Conservation (phyloP, 2,888 invertebrate genomes). For the Spatulosminthurus flaviceps region DNA sequence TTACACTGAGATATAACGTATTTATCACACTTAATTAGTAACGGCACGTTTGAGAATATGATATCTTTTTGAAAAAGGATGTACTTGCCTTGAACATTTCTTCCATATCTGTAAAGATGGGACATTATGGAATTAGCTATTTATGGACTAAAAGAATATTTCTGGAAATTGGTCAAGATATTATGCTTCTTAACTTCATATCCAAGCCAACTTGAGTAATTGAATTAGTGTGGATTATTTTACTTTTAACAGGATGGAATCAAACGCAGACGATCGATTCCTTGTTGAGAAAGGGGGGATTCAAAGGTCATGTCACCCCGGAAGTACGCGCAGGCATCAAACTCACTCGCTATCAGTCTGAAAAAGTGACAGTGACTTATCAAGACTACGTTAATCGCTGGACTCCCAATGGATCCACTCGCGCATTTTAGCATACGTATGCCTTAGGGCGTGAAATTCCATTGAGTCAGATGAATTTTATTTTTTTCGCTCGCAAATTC, state of each 20-base stretch:
- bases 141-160: too few relatives aligned
- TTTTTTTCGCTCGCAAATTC: slow-evolving; percentile 29
- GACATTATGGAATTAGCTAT: too few relatives aligned
- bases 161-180: too few relatives aligned
- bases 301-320: slow-evolving; percentile 87
- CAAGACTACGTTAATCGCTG: slow-evolving; percentile 68
- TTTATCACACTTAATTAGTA: too few relatives aligned
- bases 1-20: too few relatives aligned
- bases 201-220: too few relatives aligned
- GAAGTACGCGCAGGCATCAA: slow-evolving; percentile 89
- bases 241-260: slow-evolving; percentile 93
- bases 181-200: too few relatives aligned
- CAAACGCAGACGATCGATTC: slow-evolving; percentile 98
- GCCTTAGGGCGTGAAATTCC: slow-evolving; percentile 44
- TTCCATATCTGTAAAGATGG: too few relatives aligned
- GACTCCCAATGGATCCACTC: slow-evolving; percentile 60
- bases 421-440: slow-evolving; percentile 57
- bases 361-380: slow-evolving; percentile 90
- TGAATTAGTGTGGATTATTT: too few relatives aligned
- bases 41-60: too few relatives aligned
- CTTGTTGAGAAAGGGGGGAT: slow-evolving; percentile 95
- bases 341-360: slow-evolving; percentile 95
- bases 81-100: too few relatives aligned
- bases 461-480: slow-evolving; percentile 16
- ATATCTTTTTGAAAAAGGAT: too few relatives aligned